These are phyloP conservation scores for Drosophila kohkoa DNA, from an alignment of 1,140 invertebrate species.

Conservation along the genomic window DNA sequence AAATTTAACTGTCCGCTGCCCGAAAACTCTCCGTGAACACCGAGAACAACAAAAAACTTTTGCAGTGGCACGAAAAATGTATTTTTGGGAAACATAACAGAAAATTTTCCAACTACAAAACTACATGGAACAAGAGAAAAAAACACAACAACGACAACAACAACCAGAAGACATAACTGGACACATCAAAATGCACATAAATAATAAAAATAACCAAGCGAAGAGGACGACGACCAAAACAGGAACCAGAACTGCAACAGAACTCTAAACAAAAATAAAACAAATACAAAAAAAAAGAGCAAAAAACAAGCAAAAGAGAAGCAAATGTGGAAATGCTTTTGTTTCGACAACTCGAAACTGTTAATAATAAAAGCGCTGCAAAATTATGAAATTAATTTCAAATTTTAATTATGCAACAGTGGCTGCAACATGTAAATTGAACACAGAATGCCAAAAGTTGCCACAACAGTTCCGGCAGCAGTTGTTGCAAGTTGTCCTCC, in stretches of 20 bases:
- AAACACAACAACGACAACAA: slow-evolving; percentile 33
- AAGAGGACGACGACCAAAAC: slow-evolving; percentile 50
- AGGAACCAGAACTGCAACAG: slow-evolving; percentile 51
- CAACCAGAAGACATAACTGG: slow-evolving; percentile 53
- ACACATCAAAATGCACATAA: slow-evolving; percentile 83
- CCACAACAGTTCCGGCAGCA: slow-evolving; percentile 8
- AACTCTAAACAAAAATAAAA: slow-evolving; percentile 43
- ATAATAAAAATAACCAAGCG: slow-evolving; percentile 76
- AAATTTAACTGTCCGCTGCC: slow-evolving; percentile 27
- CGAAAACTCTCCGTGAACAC: background rate
- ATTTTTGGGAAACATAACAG: slow-evolving; percentile 45
- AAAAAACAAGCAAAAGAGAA: background rate
- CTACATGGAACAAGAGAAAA: slow-evolving; percentile 36
- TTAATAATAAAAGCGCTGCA: slow-evolving; percentile 71
- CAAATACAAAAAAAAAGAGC: slow-evolving; percentile 17
- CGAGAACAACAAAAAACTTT: slow-evolving; percentile 45
- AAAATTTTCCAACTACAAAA: slow-evolving; percentile 49
- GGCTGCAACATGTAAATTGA: slow-evolving; percentile 73
- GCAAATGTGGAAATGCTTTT: slow-evolving; percentile 57
- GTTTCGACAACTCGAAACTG: slow-evolving; percentile 58
- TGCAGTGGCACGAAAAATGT: slow-evolving; percentile 34
- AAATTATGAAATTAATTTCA: slow-evolving; percentile 82
- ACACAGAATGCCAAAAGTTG: slow-evolving; percentile 37
- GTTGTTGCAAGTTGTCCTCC: background rate
- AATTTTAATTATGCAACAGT: slow-evolving; percentile 81